Conservation (phyloP, 2,113 vertebrate genomes). For the Origma solitaria region DNA sequence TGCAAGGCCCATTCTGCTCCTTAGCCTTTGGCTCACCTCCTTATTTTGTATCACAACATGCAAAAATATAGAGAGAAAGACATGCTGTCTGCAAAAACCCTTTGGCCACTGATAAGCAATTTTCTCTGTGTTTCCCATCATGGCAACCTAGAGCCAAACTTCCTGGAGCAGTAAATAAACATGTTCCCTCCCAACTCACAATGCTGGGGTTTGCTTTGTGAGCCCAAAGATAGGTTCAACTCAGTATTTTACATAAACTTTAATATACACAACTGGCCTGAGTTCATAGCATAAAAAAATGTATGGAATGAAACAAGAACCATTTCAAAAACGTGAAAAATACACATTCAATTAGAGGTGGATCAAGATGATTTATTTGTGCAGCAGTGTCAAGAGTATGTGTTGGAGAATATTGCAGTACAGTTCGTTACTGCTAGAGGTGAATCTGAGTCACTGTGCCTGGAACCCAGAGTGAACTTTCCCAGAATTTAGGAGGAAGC, state of each 20-base stretch:
- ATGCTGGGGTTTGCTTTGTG: not conserved
- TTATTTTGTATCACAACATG: not conserved
- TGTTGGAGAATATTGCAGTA: not conserved
- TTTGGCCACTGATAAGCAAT: not conserved
- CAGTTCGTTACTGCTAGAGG: not conserved
- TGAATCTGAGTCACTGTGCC: not conserved
- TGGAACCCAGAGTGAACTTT: conserved; percentile 7
- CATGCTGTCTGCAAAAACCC: not conserved
- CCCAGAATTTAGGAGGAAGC: conserved; percentile 22
- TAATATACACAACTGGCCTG: not conserved
- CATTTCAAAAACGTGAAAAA: not conserved
- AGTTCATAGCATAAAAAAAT: conserved; percentile 20
- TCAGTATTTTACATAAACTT: not conserved
- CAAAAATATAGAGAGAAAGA: not conserved
- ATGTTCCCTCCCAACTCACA: not conserved
- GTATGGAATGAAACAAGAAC: conserved; percentile 18
- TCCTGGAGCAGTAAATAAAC: not conserved
- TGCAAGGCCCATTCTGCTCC: not conserved
- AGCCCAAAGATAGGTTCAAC: not conserved
- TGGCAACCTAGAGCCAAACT: not conserved
- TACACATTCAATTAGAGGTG: conserved; percentile 27
- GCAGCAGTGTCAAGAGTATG: not conserved
- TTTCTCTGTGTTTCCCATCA: not conserved
- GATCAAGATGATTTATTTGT: conserved; percentile 54
- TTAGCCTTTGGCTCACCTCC: not conserved